Evolutionary conservation across 2,888 invertebrate species (phyloP), one percentile per base, ranked within the genome.

Genomic region (Tenthredo livida): DNA sequence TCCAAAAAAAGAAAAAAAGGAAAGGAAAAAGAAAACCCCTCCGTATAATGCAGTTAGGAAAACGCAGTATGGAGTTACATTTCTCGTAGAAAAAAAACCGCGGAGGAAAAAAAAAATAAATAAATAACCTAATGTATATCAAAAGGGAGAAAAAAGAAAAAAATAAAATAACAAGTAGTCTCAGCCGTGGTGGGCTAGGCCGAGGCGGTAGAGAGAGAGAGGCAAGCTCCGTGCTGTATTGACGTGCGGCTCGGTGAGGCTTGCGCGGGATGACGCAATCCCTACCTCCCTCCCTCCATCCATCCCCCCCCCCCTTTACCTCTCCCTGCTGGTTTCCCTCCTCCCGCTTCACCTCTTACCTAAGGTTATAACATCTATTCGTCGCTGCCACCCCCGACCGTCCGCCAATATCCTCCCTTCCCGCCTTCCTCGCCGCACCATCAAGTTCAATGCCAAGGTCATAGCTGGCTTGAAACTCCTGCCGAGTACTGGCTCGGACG

Each of bases 391-490:
- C 83, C 84, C 70, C 86, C 87, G 87, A 87, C 86, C 86, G 86
- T 67, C 25, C 37, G 61, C 43, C 86, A 17, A 87, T 87, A 87
- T 87, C 7, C 54, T 54, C 54, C 87, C 86, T 88, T 85, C 33
- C 72, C 47, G 86, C 85, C 85, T 84, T 85, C 67, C 83, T 80
- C 80, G 84, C 86, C 85, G 67, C 85, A 85, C 84, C 89, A 88
- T 86, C 92, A 93, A 93, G 93, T 93, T 93, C 93, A 93, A 93
- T 93, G 93, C 92, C 93, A 93, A 93, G 93, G 93, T 93, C 93
- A 93, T 89, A 91, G 33, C 77, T 90, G 89, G 90, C 89, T 61
- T 72, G 58, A 40, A 43, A 75, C 83, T 67, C 90, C 90, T 91
- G 90, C 90, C 89, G 87, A 89, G 88, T 90, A 87, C 89, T 86